phyloP scores from a whole-genome alignment of 2,888 invertebrate species.

The Masnerella sp. region DNA sequence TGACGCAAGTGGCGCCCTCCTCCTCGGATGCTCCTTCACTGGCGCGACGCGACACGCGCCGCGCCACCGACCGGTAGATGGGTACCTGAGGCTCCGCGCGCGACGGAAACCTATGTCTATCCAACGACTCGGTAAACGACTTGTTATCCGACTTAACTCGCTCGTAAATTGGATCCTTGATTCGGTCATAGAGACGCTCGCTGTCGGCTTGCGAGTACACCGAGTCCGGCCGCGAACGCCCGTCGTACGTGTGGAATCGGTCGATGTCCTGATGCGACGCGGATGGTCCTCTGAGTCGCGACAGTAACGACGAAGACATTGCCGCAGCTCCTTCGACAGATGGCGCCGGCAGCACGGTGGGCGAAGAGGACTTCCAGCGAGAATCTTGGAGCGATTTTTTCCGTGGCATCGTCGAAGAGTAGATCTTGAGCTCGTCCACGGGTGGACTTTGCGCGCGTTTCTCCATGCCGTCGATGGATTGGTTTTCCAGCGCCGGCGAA shows the following conservation, averaged over 20 bases:
- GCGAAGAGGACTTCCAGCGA: slow-evolving; percentile 38
- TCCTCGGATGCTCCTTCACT: slow-evolving; percentile 78
- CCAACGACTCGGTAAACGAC: slow-evolving; percentile 66
- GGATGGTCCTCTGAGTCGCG: slow-evolving; percentile 19
- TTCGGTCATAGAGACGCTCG: slow-evolving; percentile 74
- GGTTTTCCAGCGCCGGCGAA: slow-evolving; percentile 65
- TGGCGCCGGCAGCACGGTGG: slow-evolving; percentile 9
- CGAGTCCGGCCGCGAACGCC: slow-evolving; percentile 75
- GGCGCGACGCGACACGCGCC: slow-evolving; percentile 76
- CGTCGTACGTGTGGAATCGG: slow-evolving; percentile 69
- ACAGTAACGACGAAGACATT: slow-evolving; percentile 15
- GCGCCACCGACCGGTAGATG: slow-evolving; percentile 68
- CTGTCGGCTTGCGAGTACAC: slow-evolving; percentile 77
- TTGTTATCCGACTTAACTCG: slow-evolving; percentile 71
- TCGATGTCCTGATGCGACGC: slow-evolving; percentile 46
- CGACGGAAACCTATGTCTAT: slow-evolving; percentile 71
- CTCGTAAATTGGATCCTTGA: slow-evolving; percentile 75
- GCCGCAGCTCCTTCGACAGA: not conserved
- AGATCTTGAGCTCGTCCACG: slow-evolving; percentile 33
- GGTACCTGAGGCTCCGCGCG: slow-evolving; percentile 75
- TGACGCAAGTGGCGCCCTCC: slow-evolving; percentile 71
- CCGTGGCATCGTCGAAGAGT: slow-evolving; percentile 39
- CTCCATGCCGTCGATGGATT: slow-evolving; percentile 47
- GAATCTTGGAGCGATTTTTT: slow-evolving; percentile 23
- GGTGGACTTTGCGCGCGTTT: slow-evolving; percentile 20